phyloP scores from a whole-genome alignment of 1,140 invertebrate species.

The Theocolax elegans region DNA sequence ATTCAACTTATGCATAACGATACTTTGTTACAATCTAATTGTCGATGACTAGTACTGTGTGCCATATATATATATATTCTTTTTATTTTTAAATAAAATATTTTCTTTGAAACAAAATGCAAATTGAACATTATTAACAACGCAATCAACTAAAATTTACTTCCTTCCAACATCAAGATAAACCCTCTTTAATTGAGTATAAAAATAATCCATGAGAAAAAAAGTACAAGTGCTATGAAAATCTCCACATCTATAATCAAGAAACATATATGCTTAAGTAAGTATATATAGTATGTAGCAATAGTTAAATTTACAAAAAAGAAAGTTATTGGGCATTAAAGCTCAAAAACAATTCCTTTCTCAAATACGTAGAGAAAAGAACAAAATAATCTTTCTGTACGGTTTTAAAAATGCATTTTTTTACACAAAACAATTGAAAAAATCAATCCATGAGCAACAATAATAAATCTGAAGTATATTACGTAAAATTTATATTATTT shows the following conservation, averaged over 20 bases:
- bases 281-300: neutral
- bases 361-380: neutral
- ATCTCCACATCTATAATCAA: constrained; percentile 18
- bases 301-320: constrained; percentile 28
- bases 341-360: no score
- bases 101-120: constrained; percentile 11
- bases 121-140: neutral
- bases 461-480: constrained; percentile 24
- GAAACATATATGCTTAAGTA: constrained; percentile 23
- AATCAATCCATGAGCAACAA: constrained; percentile 1
- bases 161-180: no score
- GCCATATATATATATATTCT: constrained; percentile 12
- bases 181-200: neutral
- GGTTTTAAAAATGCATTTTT: constrained; percentile 21
- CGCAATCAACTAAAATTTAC: no score
- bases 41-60: constrained; percentile 38
- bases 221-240: constrained; percentile 29
- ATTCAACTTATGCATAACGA: constrained; percentile 27
- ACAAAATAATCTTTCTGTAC: constrained; percentile 1
- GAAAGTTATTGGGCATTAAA: no score
- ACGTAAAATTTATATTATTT: constrained; percentile 28
- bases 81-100: constrained; percentile 8
- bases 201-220: constrained; percentile 32
- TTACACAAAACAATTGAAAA: constrained; percentile 15
- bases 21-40: constrained; percentile 38